Base-by-base conservation (phyloP, 2,113 vertebrate species). In the Hystrix cristata region DNA sequence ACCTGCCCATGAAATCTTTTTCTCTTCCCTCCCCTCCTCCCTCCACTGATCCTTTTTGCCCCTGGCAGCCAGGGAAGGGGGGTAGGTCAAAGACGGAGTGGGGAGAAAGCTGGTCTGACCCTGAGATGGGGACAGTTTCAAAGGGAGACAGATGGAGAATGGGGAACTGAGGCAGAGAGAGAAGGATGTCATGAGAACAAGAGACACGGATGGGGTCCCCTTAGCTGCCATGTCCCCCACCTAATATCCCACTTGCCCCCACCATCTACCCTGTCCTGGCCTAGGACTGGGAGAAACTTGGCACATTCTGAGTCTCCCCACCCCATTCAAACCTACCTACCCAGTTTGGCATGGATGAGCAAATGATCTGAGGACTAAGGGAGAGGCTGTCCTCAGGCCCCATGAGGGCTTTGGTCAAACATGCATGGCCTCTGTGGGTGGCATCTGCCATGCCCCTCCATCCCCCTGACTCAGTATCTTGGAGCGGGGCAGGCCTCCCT, bases 271-370 rank as follows among this genome's bases (percentile, higher is more conserved):
- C 62, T 85, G 67, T 48, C 85, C 81, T 27, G 51, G 87, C 38
- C 92, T 78, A 93, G 95, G 95, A 87, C 81, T 79, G 53, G 94
- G 60, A 65, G 69, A 82, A 89, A 76, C 96, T 92, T 95, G 94
- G 90, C 93, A 96, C 92, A 71, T 87, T 87, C 71, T 81, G 34
- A 72, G 34, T 90, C 89, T 87, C 53, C 16, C 78, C 34, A 29
- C 18, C 19, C 4, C 67, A 13, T 38, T 55, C 69, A 95, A 84
- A 90, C 79, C 78, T 92, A 59, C 82, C 55, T 65, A 87, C 48
- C 79, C 72, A 85, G 85, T 96, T 97, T 98, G 97, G 97, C 96
- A 97, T 83, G 0, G 83, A 92, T 95, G 95, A 97, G 80, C 83
- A 65, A 69, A 69, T 69, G 82, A 65, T 90, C 94, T 85, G 85